Conservation (phyloP, 2,797 vertebrate genomes). For the Mormyrus proboscirostris region DNA sequence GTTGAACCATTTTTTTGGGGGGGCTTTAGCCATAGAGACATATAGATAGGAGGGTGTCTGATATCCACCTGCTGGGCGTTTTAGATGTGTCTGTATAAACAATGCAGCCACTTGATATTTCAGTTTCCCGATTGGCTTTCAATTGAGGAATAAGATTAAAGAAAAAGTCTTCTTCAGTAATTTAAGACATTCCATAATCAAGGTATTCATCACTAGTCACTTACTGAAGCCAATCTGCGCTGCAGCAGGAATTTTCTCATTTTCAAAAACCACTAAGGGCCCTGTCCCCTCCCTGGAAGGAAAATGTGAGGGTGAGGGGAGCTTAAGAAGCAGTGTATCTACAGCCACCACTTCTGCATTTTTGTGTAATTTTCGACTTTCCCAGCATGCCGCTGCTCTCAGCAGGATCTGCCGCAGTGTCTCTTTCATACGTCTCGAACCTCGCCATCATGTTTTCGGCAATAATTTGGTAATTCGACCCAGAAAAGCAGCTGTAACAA, state of each 20-base stretch:
- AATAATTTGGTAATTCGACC: neutral
- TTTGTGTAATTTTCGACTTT: neutral
- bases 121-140: constrained; percentile 11
- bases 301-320: neutral
- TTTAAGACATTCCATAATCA: constrained; percentile 5
- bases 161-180: constrained; percentile 36
- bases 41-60: constrained; percentile 13
- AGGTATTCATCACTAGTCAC: constrained; percentile 31
- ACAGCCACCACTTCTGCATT: neutral
- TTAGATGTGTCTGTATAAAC: neutral
- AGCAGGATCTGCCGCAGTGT: neutral
- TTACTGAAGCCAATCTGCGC: constrained; percentile 50
- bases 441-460: neutral
- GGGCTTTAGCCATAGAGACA: neutral
- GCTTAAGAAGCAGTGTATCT: neutral
- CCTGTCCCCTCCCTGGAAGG: neutral
- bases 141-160: neutral
- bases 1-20: neutral
- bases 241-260: constrained; percentile 4
- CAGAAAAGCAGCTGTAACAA: neutral
- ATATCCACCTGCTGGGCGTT: neutral
- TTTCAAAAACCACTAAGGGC: neutral
- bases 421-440: neutral
- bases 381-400: neutral
- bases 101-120: neutral